A percentile compares a stretch with the other conserved stretches of the same genome.
phyloP scores from a whole-genome alignment of 35 echinoderm and acorn worm species.

The Hemicentrotus pulcherrimus region DNA sequence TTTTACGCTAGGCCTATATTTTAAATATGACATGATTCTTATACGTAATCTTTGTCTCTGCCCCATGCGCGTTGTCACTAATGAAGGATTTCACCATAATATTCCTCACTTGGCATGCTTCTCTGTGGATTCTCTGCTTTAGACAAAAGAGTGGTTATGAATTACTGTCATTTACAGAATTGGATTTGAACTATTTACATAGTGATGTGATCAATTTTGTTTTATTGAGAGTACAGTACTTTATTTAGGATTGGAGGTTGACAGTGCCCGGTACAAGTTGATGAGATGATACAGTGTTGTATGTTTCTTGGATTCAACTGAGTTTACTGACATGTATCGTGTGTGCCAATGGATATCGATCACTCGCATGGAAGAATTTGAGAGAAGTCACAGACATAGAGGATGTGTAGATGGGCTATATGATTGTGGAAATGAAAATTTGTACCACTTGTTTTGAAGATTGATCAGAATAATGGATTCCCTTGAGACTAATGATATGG shows the following conservation, averaged over 20 bases:
- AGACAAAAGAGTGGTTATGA: neutral
- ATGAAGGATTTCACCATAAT: neutral
- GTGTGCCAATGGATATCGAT: neutral
- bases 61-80: neutral
- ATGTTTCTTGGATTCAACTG: neutral
- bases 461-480: neutral
- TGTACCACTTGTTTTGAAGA: neutral
- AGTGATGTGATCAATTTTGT: no score
- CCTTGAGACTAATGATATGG: neutral
- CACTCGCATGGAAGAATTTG: no score
- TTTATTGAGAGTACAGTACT: neutral
- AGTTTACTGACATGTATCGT: neutral
- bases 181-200: neutral
- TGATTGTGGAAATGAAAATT: neutral
- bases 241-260: neutral
- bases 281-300: neutral
- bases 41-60: no score
- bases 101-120: neutral
- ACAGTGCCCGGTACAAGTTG: neutral
- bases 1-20: neutral
- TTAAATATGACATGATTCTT: neutral
- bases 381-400: no score
- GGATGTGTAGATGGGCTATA: no score
- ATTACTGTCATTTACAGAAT: neutral
- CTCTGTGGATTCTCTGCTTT: neutral